Percentiles rank a stretch among this genome's conserved stretches.
phyloP scores from a whole-genome alignment of 2,797 vertebrate species.

The Epinephelus coioides region DNA sequence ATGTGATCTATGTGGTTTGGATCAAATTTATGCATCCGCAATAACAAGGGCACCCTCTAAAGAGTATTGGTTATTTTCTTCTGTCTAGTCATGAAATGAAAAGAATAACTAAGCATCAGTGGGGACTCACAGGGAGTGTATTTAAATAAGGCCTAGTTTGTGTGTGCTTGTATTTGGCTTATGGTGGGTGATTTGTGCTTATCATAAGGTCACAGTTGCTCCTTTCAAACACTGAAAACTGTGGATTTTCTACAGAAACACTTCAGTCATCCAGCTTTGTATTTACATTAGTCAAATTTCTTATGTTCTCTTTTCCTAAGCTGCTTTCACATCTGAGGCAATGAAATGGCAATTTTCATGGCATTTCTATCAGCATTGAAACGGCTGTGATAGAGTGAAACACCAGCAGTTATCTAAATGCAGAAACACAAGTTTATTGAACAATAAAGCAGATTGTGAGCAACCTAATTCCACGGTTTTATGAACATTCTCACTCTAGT shows the following conservation, averaged over 20 bases:
- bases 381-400: slow-evolving; percentile 31
- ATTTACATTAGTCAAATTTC: slow-evolving; percentile 33
- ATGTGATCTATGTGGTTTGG: slow-evolving; percentile 27
- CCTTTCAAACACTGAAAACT: slow-evolving; percentile 55
- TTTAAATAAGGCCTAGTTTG: slow-evolving; percentile 34
- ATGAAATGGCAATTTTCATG: slow-evolving; percentile 37
- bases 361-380: slow-evolving; percentile 56
- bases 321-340: slow-evolving; percentile 37
- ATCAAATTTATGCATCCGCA: slow-evolving; percentile 33
- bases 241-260: slow-evolving; percentile 26
- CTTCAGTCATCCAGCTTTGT: slow-evolving; percentile 25
- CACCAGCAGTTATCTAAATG: slow-evolving; percentile 43
- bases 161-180: not conserved
- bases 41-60: slow-evolving; percentile 34
- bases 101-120: slow-evolving; percentile 35
- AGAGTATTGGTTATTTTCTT: slow-evolving; percentile 30
- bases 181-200: slow-evolving; percentile 37
- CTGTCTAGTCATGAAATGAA: slow-evolving; percentile 25
- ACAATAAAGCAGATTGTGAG: slow-evolving; percentile 29
- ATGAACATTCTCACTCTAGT: not conserved
- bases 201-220: slow-evolving; percentile 51
- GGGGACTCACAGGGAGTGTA: not conserved
- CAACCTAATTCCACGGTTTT: not conserved
- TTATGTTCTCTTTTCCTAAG: not conserved
- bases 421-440: slow-evolving; percentile 39